Base-by-base conservation (phyloP, 2,797 vertebrate species). In the Microcaecilia unicolor region DNA sequence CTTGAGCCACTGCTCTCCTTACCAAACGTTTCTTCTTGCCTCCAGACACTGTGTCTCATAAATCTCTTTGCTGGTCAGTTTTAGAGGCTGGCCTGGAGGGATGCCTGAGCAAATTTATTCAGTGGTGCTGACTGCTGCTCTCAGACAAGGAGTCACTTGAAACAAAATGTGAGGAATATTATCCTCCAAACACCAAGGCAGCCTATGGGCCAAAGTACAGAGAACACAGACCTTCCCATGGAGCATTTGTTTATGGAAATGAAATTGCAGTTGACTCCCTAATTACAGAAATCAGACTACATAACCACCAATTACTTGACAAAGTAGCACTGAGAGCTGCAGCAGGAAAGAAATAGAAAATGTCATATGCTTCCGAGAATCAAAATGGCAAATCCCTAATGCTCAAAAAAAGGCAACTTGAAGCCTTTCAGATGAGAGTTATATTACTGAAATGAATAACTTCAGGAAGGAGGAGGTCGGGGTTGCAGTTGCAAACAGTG, bases 11-110 rank as follows among this genome's bases (percentile, higher is more conserved):
- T 56, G 37, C 38, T 55, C 36, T 1, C 1, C 61, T 70, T 64
- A 72, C 47, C 26, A 61, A 54, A 34, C 58, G 25, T 70, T 82
- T 72, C 72, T 69, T 72, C 31, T 29, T 16, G 50, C 51, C 29
- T 61, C 41, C 35, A 61, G 23, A 64, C 59, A 34, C 9, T 17
- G 10, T 9, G 54, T 64, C 58, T 70, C 65, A 64, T 58, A 68
- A 73, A 70, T 31, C 44, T 46, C 19, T 41, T 43, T 15, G 47
- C 54, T 47, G 51, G 47, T 41, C 37, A 49, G 51, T 13, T 4
- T 22, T 51, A 1, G 27, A 47, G 58, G 20, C n/a, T n/a, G 37
- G 7, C 2, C 11, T 29, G 21, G 22, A 53, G 40, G 39, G 43
- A 40, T 61, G n/a, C n/a, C n/a, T 33, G 37, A 47, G 57, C 33